Percentiles rank a stretch among this genome's conserved stretches.
Evolutionary conservation across 2,797 vertebrate species (phyloP).

Genomic region (Acrocephalus scirpaceus): DNA sequence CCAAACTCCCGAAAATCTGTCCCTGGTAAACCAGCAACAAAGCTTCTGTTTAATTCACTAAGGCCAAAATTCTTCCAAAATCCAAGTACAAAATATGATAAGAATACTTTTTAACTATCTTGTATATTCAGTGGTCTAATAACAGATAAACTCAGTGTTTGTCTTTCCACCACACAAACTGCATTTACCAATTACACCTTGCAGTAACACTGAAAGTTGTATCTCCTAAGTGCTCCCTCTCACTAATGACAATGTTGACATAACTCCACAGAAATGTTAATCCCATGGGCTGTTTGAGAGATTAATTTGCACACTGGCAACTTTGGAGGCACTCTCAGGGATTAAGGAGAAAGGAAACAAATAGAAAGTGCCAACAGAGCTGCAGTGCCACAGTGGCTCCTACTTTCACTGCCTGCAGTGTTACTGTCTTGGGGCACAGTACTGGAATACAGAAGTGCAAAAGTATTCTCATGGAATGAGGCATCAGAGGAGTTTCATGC

Average conservation of each 20-base stretch:
- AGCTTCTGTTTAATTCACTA: background rate
- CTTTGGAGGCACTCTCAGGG: background rate
- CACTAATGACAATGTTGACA: background rate
- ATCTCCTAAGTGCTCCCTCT: background rate
- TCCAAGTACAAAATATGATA: background rate
- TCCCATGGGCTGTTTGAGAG: background rate
- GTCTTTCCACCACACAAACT: background rate
- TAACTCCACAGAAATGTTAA: background rate
- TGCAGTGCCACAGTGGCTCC: background rate
- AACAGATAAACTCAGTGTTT: background rate
- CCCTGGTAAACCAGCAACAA: background rate
- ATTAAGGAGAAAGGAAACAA: constrained; percentile 21
- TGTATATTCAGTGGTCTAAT: background rate
- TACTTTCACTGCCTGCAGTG: background rate
- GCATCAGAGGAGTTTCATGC: background rate
- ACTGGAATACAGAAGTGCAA: background rate
- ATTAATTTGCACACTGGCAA: background rate
- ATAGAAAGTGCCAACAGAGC: background rate
- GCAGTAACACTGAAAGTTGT: background rate
- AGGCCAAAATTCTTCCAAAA: background rate
- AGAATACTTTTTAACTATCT: background rate
- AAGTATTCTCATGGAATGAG: background rate
- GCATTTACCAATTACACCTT: background rate
- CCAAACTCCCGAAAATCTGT: background rate
- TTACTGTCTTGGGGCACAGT: background rate